Percentiles rank a stretch among this genome's conserved stretches.
Conservation (phyloP, 2,113 vertebrate genomes). For the Lathamus discolor region DNA sequence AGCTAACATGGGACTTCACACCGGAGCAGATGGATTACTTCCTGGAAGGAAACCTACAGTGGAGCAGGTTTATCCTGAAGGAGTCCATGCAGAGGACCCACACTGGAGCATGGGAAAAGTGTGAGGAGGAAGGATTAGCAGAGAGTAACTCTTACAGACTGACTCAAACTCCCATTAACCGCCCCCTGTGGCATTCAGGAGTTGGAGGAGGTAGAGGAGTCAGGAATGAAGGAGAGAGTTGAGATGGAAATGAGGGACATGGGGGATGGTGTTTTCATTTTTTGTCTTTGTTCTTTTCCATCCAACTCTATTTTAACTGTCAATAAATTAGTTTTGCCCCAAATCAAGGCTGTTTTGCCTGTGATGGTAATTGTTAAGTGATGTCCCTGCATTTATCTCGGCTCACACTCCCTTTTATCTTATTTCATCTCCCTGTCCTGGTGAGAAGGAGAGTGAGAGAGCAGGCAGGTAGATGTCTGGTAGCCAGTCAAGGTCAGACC, state of each 20-base stretch:
- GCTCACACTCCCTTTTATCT: neutral
- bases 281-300: neutral
- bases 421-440: neutral
- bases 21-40: neutral
- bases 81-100: neutral
- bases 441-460: neutral
- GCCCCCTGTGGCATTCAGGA: fast-evolving
- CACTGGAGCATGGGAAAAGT: neutral
- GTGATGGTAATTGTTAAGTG: neutral
- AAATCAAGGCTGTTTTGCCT: neutral
- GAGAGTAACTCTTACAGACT: neutral
- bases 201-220: neutral
- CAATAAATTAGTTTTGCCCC: neutral
- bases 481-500: neutral
- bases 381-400: neutral
- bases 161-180: neutral
- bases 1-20: neutral
- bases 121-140: neutral
- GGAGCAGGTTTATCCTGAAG: neutral
- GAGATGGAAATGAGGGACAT: neutral
- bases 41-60: neutral
- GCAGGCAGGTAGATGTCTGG: neutral
- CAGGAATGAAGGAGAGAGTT: neutral
- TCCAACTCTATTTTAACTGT: neutral
- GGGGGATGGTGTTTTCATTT: neutral